phyloP scores from a whole-genome alignment of 2,113 vertebrate genomes.

The Gallinago paraguaiae region DNA sequence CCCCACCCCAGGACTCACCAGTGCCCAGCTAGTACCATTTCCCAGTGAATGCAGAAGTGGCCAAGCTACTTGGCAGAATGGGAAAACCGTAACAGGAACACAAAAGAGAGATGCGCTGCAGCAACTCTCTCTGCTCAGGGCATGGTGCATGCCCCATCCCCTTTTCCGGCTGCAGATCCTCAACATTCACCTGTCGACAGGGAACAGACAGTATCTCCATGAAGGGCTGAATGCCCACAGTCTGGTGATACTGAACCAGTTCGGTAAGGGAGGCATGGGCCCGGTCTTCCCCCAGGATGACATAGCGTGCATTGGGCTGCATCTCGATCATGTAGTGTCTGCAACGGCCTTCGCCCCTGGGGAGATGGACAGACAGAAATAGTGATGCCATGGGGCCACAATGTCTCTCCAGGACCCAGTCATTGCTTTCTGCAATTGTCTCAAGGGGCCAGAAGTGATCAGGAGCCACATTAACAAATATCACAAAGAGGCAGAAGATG shows the following conservation, averaged over 20 bases:
- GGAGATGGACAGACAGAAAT: not conserved
- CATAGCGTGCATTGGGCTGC: slow-evolving; percentile 74
- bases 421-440: not conserved
- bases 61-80: not conserved
- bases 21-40: not conserved
- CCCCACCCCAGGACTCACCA: not conserved
- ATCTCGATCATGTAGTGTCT: slow-evolving; percentile 80
- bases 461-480: not conserved
- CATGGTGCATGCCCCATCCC: not conserved
- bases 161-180: not conserved
- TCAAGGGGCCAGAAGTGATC: not conserved
- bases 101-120: not conserved
- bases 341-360: slow-evolving; percentile 65
- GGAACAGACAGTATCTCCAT: slow-evolving; percentile 73
- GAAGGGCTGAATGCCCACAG: slow-evolving; percentile 74
- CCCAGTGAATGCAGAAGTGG: not conserved
- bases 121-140: too few relatives aligned
- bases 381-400: accelerated
- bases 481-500: not conserved
- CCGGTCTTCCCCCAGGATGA: slow-evolving; percentile 77
- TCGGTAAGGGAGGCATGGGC: slow-evolving; percentile 70
- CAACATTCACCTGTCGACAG: slow-evolving; percentile 63
- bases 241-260: slow-evolving; percentile 70
- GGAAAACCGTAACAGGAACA: not conserved
- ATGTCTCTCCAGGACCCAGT: accelerated